A percentile compares a stretch with the other conserved stretches of the same genome.
Conservation (phyloP, 2,797 vertebrate genomes). For the Thunnus albacares region DNA sequence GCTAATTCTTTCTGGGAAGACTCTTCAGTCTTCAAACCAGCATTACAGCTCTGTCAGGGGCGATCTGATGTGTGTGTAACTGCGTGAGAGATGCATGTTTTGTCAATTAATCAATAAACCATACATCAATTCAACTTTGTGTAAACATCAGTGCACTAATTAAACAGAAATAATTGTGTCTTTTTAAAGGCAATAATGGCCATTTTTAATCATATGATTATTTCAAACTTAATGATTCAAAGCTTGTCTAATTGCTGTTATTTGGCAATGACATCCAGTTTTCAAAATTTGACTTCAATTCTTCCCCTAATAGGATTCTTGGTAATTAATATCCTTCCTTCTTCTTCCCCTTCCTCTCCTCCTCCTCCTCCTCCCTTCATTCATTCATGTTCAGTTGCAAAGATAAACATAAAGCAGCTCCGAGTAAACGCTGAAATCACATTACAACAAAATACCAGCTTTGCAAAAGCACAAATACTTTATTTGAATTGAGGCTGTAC, state of each 20-base stretch:
- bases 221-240: constrained; percentile 40
- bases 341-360: not conserved
- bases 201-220: constrained; percentile 30
- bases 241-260: constrained; percentile 30
- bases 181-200: constrained; percentile 10
- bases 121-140: constrained; percentile 35
- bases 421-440: constrained; percentile 31
- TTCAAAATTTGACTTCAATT: constrained; percentile 43
- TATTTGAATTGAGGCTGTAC: not conserved
- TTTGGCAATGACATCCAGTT: constrained; percentile 36
- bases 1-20: constrained; percentile 24
- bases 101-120: constrained; percentile 58
- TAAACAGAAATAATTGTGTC: constrained; percentile 1
- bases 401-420: constrained; percentile 49
- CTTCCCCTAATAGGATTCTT: constrained; percentile 51
- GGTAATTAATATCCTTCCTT: constrained; percentile 55
- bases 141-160: constrained; percentile 34
- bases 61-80: constrained; percentile 12
- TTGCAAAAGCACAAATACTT: constrained; percentile 4
- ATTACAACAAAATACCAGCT: constrained; percentile 34
- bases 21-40: constrained; percentile 44
- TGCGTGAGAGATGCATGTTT: constrained; percentile 13
- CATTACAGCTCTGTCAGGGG: constrained; percentile 34
- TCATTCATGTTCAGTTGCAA: constrained; percentile 63
- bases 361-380: constrained; percentile 36